These are phyloP conservation scores for Agrilus planipennis DNA, from an alignment of 1,140 invertebrate species.

Conservation along the genomic window DNA sequence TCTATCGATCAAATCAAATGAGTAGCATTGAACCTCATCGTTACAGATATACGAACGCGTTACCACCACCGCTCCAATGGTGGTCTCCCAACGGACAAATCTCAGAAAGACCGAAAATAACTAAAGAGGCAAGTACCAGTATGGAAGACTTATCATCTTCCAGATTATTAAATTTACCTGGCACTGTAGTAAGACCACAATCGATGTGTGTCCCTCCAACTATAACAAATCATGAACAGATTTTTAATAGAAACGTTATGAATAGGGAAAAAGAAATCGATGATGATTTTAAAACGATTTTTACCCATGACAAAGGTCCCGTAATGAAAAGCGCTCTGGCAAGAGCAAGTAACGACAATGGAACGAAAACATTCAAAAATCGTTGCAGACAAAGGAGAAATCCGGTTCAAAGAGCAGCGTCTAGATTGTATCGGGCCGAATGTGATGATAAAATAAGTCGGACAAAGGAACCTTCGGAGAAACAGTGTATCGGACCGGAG, in stretches of 20 bases:
- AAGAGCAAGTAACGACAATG: neutral
- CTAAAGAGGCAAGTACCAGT: constrained; percentile 35
- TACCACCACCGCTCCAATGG: constrained; percentile 22
- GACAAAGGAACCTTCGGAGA: constrained; percentile 12
- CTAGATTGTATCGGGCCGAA: constrained; percentile 50
- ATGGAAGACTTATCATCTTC: constrained; percentile 36
- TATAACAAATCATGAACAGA: neutral
- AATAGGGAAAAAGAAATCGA: neutral
- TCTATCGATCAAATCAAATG: too few species aligned
- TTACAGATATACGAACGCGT: too few species aligned
- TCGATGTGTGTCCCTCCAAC: constrained; percentile 25
- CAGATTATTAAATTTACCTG: constrained; percentile 30
- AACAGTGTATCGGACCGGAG: constrained; percentile 53
- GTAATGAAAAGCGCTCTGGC: neutral
- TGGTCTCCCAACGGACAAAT: constrained; percentile 12
- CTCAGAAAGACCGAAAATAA: constrained; percentile 20
- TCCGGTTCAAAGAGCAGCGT: constrained; percentile 59
- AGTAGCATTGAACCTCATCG: too few species aligned
- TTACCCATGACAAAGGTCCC: neutral
- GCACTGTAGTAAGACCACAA: constrained; percentile 35
- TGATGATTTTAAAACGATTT: neutral
- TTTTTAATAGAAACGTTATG: neutral
- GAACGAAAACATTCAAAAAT: neutral
- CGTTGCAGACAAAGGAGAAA: constrained; percentile 34
- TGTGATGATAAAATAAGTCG: constrained; percentile 32